Conservation (phyloP, 2,888 invertebrate species). For the Agriopis marginaria region DNA sequence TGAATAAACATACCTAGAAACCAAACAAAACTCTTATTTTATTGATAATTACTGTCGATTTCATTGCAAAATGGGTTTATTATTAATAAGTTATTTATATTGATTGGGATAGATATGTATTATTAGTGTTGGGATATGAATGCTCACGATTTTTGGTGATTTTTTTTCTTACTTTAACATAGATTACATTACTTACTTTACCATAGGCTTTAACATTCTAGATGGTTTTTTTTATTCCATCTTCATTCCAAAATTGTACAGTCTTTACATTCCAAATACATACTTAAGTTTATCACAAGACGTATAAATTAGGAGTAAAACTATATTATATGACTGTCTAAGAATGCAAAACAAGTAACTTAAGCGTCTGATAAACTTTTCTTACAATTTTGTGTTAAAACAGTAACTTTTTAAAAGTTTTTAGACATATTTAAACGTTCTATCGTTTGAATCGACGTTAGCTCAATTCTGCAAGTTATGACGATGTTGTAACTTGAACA, state of each 20-base stretch:
- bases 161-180: constrained; percentile 1
- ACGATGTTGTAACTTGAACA: no score
- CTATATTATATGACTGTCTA: neutral
- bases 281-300: neutral
- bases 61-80: neutral
- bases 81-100: constrained; percentile 1
- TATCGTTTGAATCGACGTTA: no score
- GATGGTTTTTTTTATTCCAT: constrained; percentile 11
- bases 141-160: neutral
- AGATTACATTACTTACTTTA: constrained; percentile 6
- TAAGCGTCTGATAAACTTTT: no score
- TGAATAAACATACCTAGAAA: no score
- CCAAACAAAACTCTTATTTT: neutral
- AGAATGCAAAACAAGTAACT: no score
- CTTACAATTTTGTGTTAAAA: no score
- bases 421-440: no score
- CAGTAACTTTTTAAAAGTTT: no score
- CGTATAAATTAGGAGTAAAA: neutral
- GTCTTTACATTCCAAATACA: constrained; percentile 22
- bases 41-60: neutral
- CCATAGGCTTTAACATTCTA: constrained; percentile 9
- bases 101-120: constrained; percentile 11
- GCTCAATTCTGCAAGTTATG: no score
- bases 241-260: constrained; percentile 18
- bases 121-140: constrained; percentile 12